Evolutionary conservation across 2,888 invertebrate species (phyloP).

Genomic region (Leptarthrus brevirostris): DNA sequence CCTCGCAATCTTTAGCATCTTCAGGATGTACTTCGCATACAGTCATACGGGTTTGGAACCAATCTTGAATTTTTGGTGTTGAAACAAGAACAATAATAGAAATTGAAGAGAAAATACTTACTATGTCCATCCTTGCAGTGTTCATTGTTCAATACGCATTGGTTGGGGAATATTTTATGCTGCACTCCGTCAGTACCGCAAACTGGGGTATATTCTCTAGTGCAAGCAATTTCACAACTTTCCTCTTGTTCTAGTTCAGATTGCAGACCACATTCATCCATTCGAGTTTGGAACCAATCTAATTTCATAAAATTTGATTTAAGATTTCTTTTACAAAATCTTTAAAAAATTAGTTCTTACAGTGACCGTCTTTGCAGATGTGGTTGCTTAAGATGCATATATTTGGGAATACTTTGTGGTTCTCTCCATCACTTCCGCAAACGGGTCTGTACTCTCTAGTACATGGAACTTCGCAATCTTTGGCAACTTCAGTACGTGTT

Average conservation of each 20-base stretch:
- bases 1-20: neutral
- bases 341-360: too few relatives aligned
- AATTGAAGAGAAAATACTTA: too few relatives aligned
- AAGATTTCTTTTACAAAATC: neutral
- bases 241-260: neutral
- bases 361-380: neutral
- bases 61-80: too few relatives aligned
- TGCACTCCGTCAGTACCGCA: slow-evolving; percentile 22
- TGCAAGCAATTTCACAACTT: neutral
- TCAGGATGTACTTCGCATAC: neutral
- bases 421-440: slow-evolving; percentile 21
- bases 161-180: neutral
- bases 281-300: slow-evolving; percentile 14
- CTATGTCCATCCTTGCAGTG: neutral
- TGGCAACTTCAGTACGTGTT: neutral
- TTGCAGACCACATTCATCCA: neutral
- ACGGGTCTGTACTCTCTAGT: neutral
- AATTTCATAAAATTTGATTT: too few relatives aligned
- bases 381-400: slow-evolving; percentile 7
- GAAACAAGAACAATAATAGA: too few relatives aligned
- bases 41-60: slow-evolving; percentile 25
- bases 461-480: neutral
- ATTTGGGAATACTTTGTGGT: slow-evolving; percentile 16
- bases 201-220: neutral
- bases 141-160: slow-evolving; percentile 5